phyloP scores from a whole-genome alignment of 2,113 vertebrate genomes.

The Vicugna pacos region DNA sequence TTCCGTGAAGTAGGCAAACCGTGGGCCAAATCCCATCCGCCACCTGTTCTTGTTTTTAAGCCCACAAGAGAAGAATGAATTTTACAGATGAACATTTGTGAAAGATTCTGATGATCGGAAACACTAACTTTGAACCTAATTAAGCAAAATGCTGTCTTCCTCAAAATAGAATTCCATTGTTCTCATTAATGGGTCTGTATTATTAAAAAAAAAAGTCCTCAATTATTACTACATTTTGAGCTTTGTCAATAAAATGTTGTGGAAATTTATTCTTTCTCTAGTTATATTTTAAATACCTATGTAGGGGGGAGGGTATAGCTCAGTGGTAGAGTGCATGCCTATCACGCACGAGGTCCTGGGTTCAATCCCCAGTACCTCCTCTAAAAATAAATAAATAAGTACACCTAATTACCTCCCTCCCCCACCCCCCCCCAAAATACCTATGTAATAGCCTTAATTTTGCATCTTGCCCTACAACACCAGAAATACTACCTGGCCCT shows the following conservation, averaged over 20 bases:
- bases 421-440: background rate
- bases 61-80: background rate
- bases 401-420: no score
- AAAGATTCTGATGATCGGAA: background rate
- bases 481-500: background rate
- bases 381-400: no score
- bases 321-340: no score
- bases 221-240: constrained; percentile 14
- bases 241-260: background rate
- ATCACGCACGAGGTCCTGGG: no score
- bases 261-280: background rate
- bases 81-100: background rate
- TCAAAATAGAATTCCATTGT: background rate
- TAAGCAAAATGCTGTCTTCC: background rate
- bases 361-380: no score
- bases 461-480: background rate
- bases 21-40: background rate
- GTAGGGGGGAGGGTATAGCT: no score
- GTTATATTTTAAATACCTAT: background rate
- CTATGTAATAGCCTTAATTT: background rate
- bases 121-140: background rate
- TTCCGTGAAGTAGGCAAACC: background rate
- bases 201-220: background rate
- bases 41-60: background rate
- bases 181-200: background rate